phyloP scores from a whole-genome alignment of 2,888 invertebrate genomes.

The Drosophila emarginata region DNA sequence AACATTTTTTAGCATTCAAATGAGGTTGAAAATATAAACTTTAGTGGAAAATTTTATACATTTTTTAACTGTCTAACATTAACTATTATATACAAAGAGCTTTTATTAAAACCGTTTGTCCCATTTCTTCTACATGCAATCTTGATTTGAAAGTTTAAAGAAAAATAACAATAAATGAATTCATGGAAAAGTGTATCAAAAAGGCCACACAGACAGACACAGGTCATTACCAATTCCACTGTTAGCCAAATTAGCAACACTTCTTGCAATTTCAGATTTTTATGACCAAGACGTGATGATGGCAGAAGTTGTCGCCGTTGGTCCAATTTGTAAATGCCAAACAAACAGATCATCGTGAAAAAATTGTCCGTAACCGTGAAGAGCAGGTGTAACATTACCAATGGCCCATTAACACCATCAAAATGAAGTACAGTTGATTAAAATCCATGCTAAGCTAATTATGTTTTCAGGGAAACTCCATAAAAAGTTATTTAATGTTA shows the following conservation, averaged over 20 bases:
- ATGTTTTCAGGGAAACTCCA: too few species aligned
- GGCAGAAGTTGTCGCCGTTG: constrained; percentile 17
- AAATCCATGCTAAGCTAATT: too few species aligned
- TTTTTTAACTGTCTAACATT: too few species aligned
- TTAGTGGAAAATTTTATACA: too few species aligned
- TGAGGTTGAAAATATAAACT: too few species aligned
- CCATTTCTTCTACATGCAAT: too few species aligned
- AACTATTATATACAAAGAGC: too few species aligned
- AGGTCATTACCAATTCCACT: constrained; percentile 18
- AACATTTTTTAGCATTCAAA: too few species aligned
- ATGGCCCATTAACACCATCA: not conserved
- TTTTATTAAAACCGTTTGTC: too few species aligned
- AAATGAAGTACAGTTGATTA: not conserved
- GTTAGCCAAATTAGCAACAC: constrained; percentile 36
- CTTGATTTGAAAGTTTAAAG: not conserved
- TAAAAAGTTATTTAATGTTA: too few species aligned
- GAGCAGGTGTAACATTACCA: not conserved
- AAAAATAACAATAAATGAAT: constrained; percentile 10
- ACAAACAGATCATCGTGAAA: not conserved
- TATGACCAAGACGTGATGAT: constrained; percentile 39
- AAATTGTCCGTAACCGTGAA: not conserved
- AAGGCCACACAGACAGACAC: constrained; percentile 7
- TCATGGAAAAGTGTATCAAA: constrained; percentile 13
- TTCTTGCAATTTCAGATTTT: constrained; percentile 38
- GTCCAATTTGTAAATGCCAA: constrained; percentile 19